These are phyloP conservation scores for Sylvietta virens DNA, from an alignment of 2,113 vertebrate species.

Conservation along the genomic window DNA sequence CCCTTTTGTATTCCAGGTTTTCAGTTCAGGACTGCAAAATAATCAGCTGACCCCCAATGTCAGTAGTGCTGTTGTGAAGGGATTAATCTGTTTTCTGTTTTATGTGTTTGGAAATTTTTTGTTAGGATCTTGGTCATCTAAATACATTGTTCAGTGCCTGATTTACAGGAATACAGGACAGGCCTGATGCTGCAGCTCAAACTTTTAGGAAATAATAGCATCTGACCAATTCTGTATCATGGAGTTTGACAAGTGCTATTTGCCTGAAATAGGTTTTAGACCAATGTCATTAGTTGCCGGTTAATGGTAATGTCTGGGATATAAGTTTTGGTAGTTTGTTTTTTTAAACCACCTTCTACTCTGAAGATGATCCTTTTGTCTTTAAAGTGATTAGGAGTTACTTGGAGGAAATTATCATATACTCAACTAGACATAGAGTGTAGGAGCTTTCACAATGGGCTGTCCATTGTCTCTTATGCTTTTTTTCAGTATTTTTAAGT, in stretches of 20 bases:
- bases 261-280: not conserved
- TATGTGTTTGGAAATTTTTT: conserved; percentile 31
- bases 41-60: conserved; percentile 47
- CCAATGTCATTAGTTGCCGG: not conserved
- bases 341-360: not conserved
- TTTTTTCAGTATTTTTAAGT: not conserved
- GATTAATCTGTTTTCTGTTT: conserved; percentile 59
- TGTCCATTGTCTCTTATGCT: not conserved
- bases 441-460: not conserved
- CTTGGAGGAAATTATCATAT: not conserved
- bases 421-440: not conserved
- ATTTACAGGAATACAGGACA: not conserved
- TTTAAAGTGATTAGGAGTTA: not conserved
- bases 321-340: not conserved
- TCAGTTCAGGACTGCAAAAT: conserved; percentile 40
- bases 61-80: conserved; percentile 43
- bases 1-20: conserved; percentile 49
- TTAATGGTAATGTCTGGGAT: not conserved
- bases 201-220: not conserved
- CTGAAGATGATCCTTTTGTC: not conserved
- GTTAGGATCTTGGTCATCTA: conserved; percentile 33
- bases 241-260: not conserved
- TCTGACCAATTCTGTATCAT: not conserved
- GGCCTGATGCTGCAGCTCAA: not conserved
- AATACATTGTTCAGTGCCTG: conserved; percentile 18